phyloP scores from a whole-genome alignment of 2,888 invertebrate species.

The Noctua janthina region DNA sequence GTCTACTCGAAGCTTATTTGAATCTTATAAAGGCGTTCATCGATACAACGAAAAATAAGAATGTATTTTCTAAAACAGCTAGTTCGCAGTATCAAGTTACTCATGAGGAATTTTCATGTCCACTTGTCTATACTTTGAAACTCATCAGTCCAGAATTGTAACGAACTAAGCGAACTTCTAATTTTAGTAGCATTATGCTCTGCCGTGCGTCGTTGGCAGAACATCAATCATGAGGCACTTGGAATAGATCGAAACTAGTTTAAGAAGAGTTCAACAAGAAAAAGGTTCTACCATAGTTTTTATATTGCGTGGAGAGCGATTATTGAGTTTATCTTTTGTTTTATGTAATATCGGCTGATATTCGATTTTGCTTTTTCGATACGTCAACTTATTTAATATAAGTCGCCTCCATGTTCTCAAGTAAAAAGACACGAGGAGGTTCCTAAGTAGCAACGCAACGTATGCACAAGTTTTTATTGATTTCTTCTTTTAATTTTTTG shows the following conservation, averaged over 20 bases:
- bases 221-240: constrained; percentile 81
- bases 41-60: background rate
- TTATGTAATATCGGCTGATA: constrained; percentile 51
- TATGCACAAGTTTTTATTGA: background rate
- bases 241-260: constrained; percentile 66
- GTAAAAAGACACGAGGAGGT: constrained; percentile 8
- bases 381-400: constrained; percentile 48
- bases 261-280: constrained; percentile 63
- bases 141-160: constrained; percentile 67
- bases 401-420: constrained; percentile 16
- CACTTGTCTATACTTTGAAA: constrained; percentile 61
- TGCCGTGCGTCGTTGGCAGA: constrained; percentile 73
- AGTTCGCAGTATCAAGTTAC: constrained; percentile 43
- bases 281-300: constrained; percentile 60
- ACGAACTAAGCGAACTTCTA: constrained; percentile 73
- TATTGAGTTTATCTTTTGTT: constrained; percentile 57
- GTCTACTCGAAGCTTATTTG: background rate
- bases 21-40: background rate
- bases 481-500: background rate
- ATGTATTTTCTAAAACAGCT: constrained; percentile 4
- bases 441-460: background rate
- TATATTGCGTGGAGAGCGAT: constrained; percentile 49
- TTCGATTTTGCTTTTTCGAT: constrained; percentile 44
- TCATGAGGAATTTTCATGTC: constrained; percentile 47
- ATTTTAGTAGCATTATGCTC: constrained; percentile 78